Base-by-base conservation (phyloP, 2,797 vertebrate species). In the Pipistrellus kuhlii region DNA sequence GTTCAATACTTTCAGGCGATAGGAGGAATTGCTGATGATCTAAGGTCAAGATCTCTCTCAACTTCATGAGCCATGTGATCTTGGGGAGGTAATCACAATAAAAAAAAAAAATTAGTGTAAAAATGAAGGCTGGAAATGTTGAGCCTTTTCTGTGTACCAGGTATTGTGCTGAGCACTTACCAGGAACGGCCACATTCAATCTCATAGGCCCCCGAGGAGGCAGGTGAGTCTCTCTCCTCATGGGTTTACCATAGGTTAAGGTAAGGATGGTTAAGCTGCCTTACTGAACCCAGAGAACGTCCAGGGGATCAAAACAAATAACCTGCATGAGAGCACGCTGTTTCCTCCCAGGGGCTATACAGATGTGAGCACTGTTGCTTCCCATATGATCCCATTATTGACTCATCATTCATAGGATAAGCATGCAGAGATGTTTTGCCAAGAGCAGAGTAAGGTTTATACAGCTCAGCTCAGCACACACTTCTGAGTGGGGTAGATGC, bases 31-130 rank as follows among this genome's bases (percentile, higher is more conserved):
- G 53, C 44, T 8, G 73, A 15, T 6, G 71, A 87, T 76, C 35
- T 53, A 6, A 32, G 76, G 81, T 81, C 66, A 72, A 23, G 13
- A 62, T 41, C 92, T 51, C 83, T 78, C 85, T 93, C 38, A 25
- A 80, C 62, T 91, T 80, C 81, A 27, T 44, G 92, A 91, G 80
- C 66, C 76, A 8, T 10, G 13, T 55, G 73, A 84, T 87, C 71
- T 48, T 57, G 76, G 8, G 23, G 66, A 82, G 41, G 77, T 30
- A 93, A 66, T 85, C 85, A 72, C 77, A 69, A 62, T 85, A 76
- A 92, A 72, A 44, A 44, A 44, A 44, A 44, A 38, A 71, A 77
- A 68, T 25, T 1, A 46, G 20, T 41, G 27, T 84, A 35, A 66
- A 57, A 38, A 17, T 41, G 20, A 30, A 73, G 6, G 8, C 51